Conservation (phyloP, 2,888 invertebrate genomes). For the Girardia tigrina region DNA sequence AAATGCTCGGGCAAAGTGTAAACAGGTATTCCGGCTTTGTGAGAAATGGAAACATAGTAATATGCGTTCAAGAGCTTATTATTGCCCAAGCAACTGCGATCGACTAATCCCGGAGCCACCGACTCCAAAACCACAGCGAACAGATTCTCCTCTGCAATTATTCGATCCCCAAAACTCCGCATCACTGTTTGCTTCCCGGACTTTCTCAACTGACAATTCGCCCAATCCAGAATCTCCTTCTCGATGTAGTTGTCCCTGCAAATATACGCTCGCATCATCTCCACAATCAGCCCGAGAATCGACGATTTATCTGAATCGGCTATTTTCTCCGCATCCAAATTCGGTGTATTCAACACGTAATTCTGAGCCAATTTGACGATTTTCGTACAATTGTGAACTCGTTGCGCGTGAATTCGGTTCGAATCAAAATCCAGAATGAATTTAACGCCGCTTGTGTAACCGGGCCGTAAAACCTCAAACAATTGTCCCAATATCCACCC, state of each 20-base stretch:
- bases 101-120: not conserved
- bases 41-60: not conserved
- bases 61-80: not conserved
- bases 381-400: conserved; percentile 5
- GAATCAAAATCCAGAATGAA: conserved; percentile 9
- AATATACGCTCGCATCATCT: conserved; percentile 10
- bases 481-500: conserved; percentile 9
- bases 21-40: not conserved
- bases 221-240: conserved; percentile 19
- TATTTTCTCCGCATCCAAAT: not conserved
- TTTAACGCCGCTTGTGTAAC: not conserved
- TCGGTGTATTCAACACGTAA: conserved; percentile 9
- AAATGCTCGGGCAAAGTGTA: not conserved
- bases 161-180: not conserved
- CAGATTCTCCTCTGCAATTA: not conserved
- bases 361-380: conserved; percentile 2
- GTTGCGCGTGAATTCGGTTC: not conserved
- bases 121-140: not conserved
- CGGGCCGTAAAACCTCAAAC: not conserved
- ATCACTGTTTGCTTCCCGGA: not conserved
- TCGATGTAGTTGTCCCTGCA: not conserved
- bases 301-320: conserved; percentile 4
- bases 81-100: not conserved
- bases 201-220: not conserved
- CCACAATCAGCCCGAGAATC: not conserved